Percentiles rank a stretch among this genome's conserved stretches.
Conservation (phyloP, 2,797 vertebrate genomes). For the Carduelis carduelis region DNA sequence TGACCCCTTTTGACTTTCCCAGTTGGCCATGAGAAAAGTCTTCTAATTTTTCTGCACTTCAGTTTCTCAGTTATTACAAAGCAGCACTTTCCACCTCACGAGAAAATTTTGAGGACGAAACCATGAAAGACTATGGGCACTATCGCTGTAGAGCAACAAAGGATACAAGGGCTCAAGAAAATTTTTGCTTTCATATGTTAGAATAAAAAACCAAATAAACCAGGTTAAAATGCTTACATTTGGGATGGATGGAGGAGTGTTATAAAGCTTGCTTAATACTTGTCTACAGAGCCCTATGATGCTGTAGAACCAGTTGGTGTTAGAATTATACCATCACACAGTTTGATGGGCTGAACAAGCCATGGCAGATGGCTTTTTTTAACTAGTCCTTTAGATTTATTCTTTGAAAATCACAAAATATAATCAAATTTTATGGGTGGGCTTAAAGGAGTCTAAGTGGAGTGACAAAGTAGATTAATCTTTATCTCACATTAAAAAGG, state of each 20-base stretch:
- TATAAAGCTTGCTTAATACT: neutral
- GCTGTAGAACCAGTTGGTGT: neutral
- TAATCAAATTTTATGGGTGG: neutral
- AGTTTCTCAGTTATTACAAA: neutral
- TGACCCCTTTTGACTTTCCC: neutral
- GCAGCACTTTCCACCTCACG: neutral
- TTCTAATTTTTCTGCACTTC: neutral
- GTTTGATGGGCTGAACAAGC: neutral
- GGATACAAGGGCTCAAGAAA: neutral
- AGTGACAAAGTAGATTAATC: slow-evolving; percentile 20
- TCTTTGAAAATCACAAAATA: neutral
- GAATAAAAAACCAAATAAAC: neutral
- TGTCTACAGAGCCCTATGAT: neutral
- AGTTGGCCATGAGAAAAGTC: neutral
- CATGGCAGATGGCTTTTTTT: neutral
- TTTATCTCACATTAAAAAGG: slow-evolving; percentile 6
- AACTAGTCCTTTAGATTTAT: neutral
- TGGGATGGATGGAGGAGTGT: neutral
- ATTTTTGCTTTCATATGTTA: neutral
- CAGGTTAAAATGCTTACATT: neutral
- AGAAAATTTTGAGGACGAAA: neutral
- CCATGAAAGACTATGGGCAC: neutral
- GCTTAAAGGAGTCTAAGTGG: neutral
- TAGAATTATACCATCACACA: neutral
- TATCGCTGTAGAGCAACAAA: neutral